Evolutionary conservation across 2,113 vertebrate genomes (phyloP), one percentile per base, ranked within the genome.

Genomic region (Malurus alboscapulatus): DNA sequence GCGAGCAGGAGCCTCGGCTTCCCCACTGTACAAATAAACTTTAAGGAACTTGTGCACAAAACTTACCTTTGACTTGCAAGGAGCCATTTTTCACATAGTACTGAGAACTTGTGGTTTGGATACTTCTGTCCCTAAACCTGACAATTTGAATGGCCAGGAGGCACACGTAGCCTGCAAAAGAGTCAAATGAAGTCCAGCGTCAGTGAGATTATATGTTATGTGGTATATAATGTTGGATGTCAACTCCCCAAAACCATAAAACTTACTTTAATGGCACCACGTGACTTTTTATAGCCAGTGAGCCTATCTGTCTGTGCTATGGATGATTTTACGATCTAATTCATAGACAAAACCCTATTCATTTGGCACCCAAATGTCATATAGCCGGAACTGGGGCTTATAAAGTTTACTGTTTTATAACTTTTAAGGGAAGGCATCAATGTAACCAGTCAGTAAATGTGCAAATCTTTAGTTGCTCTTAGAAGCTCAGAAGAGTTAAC

Each of bases 241-340:
- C 99, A 99, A 99, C 99, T 99, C 99, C 99, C 99, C 99, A 99
- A 99, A 99, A 99, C 99, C 99, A 99, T 99, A 99, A 99, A 99
- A 99, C 99, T 99, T 99, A 99, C 98, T 99, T 99, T 99, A 99
- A 99, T 99, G 99, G 99, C 97, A 98, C 98, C 99, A 99, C 99
- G 99, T 99, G 99, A 99, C 98, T 97, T 98, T 99, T 99, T 99
- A 99, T 99, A 99, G 99, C 99, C 99, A 99, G 99, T 98, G 98
- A 99, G 98, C 98, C 99, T 98, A 99, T 99, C 98, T 99, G 98
- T 99, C 98, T 98, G 98, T 98, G 98, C 98, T 98, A 98, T 98
- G 98, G 99, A 99, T 99, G 99, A 99, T 99, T 99, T 99, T 99
- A 99, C 99, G 98, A 99, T 99, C 98, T 99, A 99, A 99, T 99